Conservation (phyloP, 1,140 invertebrate genomes). For the Drosophila paulistorum region DNA sequence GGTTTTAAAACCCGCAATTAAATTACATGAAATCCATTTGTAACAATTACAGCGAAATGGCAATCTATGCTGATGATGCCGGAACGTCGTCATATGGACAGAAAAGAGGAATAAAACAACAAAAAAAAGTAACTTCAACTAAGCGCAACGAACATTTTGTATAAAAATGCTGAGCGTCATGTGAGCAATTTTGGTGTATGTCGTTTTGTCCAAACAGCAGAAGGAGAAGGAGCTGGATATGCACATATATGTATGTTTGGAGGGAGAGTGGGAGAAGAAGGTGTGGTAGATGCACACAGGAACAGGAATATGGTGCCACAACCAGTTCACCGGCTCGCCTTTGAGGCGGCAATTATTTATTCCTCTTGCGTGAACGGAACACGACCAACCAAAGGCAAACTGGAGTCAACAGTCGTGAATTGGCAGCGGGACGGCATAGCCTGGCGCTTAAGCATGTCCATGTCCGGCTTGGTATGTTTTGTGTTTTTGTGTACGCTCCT, state of each 20-base stretch:
- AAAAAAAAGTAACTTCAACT: constrained; percentile 22
- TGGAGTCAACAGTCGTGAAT: constrained; percentile 33
- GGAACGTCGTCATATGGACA: constrained; percentile 63
- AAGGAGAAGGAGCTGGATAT: background rate
- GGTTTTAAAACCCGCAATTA: constrained; percentile 76
- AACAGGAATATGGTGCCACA: constrained; percentile 66
- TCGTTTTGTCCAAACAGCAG: constrained; percentile 49
- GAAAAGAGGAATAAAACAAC: constrained; percentile 19
- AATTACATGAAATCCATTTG: constrained; percentile 80
- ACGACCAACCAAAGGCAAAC: constrained; percentile 12
- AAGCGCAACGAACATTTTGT: constrained; percentile 47
- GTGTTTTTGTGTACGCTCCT: constrained; percentile 66
- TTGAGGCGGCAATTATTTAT: constrained; percentile 78
- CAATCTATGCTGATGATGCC: constrained; percentile 80
- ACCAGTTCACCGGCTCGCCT: constrained; percentile 76
- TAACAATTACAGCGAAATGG: constrained; percentile 78
- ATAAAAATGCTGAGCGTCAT: constrained; percentile 79
- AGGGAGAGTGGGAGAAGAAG: background rate
- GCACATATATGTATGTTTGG: background rate
- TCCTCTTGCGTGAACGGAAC: constrained; percentile 40
- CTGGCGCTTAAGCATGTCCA: constrained; percentile 79
- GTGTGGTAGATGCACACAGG: constrained; percentile 11
- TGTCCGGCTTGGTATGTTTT: constrained; percentile 60
- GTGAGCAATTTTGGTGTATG: constrained; percentile 73
- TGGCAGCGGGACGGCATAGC: constrained; percentile 41